Base-by-base conservation (phyloP, 2,888 invertebrate species). In the Volucella zonaria region DNA sequence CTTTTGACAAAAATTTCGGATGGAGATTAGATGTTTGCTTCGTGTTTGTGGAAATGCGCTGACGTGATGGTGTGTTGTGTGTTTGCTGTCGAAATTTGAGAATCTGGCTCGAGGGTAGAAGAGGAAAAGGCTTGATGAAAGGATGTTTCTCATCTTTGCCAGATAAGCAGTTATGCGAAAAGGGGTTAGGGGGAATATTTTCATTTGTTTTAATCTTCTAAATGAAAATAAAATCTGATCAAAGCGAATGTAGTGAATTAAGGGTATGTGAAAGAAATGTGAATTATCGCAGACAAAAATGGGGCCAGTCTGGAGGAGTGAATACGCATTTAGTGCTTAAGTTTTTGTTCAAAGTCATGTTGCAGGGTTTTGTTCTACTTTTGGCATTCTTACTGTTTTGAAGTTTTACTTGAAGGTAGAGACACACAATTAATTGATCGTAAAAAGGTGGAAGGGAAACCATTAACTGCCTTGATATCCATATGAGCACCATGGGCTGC, bases 51-150 rank as follows among this genome's bases (percentile, higher is more conserved):
- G 62, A 68, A 76, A 81, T 76, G 61, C 51, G 43, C 42, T 67
- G 66, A 64, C 58, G 62, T 42, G 47, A 40, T 47, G 43, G 64
- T 64, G 56, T 49, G 47, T 42, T 47, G 43, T 56, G 3, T 54
- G 58, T 52, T 59, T 56, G 54, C 12, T 49, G 9, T 31, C n/a
- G 43, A 62, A 58, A 66, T 42, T 64, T 23, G 4, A 6, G 14
- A 49, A 45, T 43, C 6, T 31, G 56, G 62, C 68, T 49, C 42
- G 18, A 40, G 77, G 70, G 62, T 64, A 18, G 4, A 10, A 18
- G 31, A 47, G 38, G 14, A 49, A 75, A 45, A 47, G 43, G 58
- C 62, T 76, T 56, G 76, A 59, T 81, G 70, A 81, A 81, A 81
- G 58, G 58, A 80, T 51, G 18, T 68, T 52, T 70, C 9, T 18